phyloP scores from a whole-genome alignment of 2,797 vertebrate species.

The Pseudomugil tenellus region DNA sequence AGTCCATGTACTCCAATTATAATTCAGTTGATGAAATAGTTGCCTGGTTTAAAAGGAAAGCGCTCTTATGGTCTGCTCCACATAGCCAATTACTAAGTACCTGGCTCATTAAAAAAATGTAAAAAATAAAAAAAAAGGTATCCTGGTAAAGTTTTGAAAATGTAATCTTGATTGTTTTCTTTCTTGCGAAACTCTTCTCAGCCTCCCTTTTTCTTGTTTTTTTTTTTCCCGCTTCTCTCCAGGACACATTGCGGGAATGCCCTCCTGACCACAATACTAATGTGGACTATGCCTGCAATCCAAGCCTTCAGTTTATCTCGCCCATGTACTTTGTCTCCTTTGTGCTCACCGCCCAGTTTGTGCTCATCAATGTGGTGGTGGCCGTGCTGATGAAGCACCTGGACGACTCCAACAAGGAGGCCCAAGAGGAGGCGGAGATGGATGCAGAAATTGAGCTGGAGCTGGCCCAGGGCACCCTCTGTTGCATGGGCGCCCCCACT shows the following conservation, averaged over 20 bases:
- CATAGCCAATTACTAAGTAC: no score
- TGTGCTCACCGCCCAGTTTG: conserved; percentile 98
- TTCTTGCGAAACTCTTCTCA: not conserved
- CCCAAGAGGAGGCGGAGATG: conserved; percentile 97
- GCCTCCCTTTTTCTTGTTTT: conserved; percentile 6
- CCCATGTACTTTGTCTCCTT: conserved; percentile 99
- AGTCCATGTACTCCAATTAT: no score
- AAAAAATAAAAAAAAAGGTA: not conserved
- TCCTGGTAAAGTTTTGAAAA: not conserved
- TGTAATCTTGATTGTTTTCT: not conserved
- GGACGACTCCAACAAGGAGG: conserved; percentile 99
- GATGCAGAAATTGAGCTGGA: conserved; percentile 97
- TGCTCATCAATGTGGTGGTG: conserved; percentile 99
- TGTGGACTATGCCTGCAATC: conserved; percentile 94
- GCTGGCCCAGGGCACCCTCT: conserved; percentile 91
- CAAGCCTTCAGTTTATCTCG: conserved; percentile 97
- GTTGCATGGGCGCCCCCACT: conserved; percentile 84
- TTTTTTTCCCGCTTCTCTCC: conserved; percentile 16
- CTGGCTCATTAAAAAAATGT: no score
- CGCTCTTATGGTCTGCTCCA: no score
- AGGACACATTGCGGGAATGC: conserved; percentile 97
- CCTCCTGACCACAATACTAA: conserved; percentile 78
- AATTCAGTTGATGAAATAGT: no score
- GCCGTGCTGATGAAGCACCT: conserved; percentile 99
- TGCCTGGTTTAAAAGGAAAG: no score